Evolutionary conservation across 2,888 invertebrate species (phyloP), one percentile per base, ranked within the genome.

Genomic region (Metacarcinus magister): DNA sequence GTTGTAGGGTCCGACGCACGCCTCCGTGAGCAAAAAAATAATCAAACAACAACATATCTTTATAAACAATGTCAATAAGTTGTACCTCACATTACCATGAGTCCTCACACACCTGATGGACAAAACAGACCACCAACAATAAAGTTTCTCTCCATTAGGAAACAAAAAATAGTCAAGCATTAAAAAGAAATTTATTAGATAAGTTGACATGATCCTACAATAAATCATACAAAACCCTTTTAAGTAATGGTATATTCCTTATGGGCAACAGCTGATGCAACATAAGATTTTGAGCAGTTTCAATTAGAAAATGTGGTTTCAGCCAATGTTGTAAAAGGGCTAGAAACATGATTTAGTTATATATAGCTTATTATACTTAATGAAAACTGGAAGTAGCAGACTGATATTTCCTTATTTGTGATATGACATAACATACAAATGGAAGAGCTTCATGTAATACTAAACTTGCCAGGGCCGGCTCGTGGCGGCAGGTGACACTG

Each of bases 141-240:
- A 19, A 28, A 28, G n/a, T 28, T 7, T 75, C 2, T 75, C n/a
- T 75, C 2, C 75, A 75, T 28, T 28, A 39, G 87, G 87, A 87
- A 32, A 87, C 87, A 93, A 67, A 93, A 87, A 95, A 93, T 95
- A 23, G 89, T 82, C 94, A 92, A 67, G 82, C 96, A 96, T 96
- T 96, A 96, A 96, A 96, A 96, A 96, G 95, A 96, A 96, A 96
- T 96, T 96, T 96, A 95, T 95, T 93, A 94, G 95, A 96, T 95
- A 95, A 95, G 95, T 93, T 96, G 96, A 96, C 96, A 95, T 96
- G 92, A 95, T 96, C 96, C 96, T 96, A 96, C 95, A 93, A 95
- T 95, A 96, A 96, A 95, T 96, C 94, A 96, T 96, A 96, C 94
- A 96, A 96, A 96, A 92, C 95, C 96, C 87, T 89, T 96, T 96